phyloP scores from a whole-genome alignment of 2,888 invertebrate genomes.

The Miltochrista miniata region DNA sequence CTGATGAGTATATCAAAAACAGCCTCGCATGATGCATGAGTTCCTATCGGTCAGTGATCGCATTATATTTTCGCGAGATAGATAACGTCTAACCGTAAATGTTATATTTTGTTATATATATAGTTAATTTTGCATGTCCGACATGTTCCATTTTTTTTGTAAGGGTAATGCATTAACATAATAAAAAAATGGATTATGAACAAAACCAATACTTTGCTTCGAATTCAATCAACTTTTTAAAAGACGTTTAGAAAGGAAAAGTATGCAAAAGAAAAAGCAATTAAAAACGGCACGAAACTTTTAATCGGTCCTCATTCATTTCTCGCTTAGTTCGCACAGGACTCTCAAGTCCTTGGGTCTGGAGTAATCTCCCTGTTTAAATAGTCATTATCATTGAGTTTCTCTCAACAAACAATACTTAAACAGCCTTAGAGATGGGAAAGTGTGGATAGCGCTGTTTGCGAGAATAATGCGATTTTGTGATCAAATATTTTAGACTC shows the following conservation, averaged over 20 bases:
- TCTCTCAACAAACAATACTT: conserved; percentile 23
- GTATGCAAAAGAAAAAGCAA: not conserved
- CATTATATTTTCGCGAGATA: no score
- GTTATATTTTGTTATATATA: no score
- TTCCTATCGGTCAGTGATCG: no score
- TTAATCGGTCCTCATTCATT: conserved; percentile 8
- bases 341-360: conserved; percentile 10
- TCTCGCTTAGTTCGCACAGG: conserved; percentile 10
- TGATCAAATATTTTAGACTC: not conserved
- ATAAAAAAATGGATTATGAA: not conserved
- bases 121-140: no score
- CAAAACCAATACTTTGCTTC: not conserved
- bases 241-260: not conserved
- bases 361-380: conserved; percentile 26
- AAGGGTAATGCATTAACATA: no score
- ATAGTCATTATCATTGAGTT: conserved; percentile 30
- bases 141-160: no score
- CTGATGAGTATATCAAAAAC: no score
- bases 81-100: no score
- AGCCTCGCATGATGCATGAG: no score
- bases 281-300: not conserved
- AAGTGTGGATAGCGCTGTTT: conserved; percentile 8
- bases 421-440: conserved; percentile 21
- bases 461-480: conserved; percentile 4
- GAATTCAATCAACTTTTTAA: not conserved